A percentile compares a stretch with the other conserved stretches of the same genome.
Conservation (phyloP, 2,113 vertebrate species). For the Dicrurus megarhynchus region DNA sequence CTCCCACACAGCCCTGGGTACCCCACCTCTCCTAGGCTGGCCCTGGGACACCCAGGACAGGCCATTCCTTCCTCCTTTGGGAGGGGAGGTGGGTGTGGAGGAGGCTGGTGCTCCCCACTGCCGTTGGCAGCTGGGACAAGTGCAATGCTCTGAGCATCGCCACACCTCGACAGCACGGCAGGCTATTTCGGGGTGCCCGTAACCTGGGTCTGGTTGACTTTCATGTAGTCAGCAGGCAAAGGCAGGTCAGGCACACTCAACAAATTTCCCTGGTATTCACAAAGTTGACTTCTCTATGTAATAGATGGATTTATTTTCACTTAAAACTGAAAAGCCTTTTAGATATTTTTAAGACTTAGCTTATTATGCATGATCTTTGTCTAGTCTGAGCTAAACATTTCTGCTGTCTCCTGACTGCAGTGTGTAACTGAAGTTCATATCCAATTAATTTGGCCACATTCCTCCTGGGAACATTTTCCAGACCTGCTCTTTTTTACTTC, state of each 20-base stretch:
- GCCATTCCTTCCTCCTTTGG: too few relatives aligned
- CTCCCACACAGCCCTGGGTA: rapidly evolving
- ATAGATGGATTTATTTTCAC: neutral
- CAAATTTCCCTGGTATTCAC: neutral
- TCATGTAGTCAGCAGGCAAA: neutral
- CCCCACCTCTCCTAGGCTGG: rapidly evolving
- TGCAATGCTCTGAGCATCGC: rapidly evolving
- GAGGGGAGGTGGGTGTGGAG: neutral
- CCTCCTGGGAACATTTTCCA: neutral
- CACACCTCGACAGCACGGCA: rapidly evolving
- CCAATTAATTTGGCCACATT: neutral
- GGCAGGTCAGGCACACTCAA: rapidly evolving
- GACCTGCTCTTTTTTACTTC: neutral
- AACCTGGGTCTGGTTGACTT: neutral
- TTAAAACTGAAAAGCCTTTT: neutral
- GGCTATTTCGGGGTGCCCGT: rapidly evolving
- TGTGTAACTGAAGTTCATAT: neutral
- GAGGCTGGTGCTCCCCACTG: rapidly evolving
- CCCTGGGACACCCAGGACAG: neutral
- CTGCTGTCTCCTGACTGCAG: neutral
- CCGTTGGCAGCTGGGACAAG: rapidly evolving
- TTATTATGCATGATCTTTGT: neutral
- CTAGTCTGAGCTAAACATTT: neutral
- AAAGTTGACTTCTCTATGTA: neutral
- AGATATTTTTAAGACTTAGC: neutral